Conservation (phyloP, 2,888 invertebrate species). For the Nasonia oneida region DNA sequence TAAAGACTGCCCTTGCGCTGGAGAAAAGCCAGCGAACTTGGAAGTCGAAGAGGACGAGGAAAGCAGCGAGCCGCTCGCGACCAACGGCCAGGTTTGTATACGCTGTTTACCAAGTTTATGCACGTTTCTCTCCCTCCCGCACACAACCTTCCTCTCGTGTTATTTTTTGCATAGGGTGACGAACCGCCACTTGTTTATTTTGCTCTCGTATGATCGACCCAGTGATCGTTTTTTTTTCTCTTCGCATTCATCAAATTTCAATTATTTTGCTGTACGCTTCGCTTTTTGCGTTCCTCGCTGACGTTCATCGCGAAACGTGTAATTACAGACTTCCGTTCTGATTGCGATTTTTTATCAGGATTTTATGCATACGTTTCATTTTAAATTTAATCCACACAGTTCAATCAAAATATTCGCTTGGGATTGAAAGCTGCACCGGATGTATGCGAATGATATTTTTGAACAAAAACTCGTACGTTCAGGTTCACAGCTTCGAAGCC, state of each 20-base stretch:
- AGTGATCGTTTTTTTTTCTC: background rate
- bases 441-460: background rate
- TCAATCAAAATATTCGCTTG: background rate
- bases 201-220: background rate
- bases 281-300: background rate
- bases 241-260: background rate
- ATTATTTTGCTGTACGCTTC: background rate
- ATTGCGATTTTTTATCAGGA: background rate
- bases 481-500: background rate
- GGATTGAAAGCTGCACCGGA: too few relatives aligned
- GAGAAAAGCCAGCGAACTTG: slow-evolving; percentile 83
- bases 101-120: background rate
- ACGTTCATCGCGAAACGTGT: too few relatives aligned
- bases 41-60: slow-evolving; percentile 84
- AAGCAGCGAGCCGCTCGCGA: slow-evolving; percentile 85
- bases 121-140: background rate
- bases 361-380: background rate
- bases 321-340: background rate
- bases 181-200: background rate
- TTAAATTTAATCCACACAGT: background rate
- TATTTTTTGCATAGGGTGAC: background rate
- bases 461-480: background rate
- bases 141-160: background rate
- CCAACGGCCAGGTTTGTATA: slow-evolving; percentile 82
- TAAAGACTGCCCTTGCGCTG: slow-evolving; percentile 86